Conservation (phyloP, 2,888 invertebrate species). For the Campaea margaritaria region DNA sequence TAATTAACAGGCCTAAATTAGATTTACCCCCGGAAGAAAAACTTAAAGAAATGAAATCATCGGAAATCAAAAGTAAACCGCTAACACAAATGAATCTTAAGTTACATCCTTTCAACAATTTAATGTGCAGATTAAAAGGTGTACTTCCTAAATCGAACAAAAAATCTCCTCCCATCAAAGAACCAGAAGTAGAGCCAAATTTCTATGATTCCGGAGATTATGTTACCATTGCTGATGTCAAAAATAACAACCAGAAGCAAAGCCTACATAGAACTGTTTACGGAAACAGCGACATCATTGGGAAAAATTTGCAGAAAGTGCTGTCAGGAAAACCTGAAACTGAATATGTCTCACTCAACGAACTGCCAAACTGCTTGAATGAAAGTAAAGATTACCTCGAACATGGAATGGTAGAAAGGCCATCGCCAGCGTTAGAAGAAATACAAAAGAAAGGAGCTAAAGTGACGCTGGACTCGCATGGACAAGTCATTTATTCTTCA, state of each 20-base stretch:
- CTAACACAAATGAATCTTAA: slow-evolving; percentile 66
- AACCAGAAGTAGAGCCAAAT: slow-evolving; percentile 74
- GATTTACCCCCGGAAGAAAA: slow-evolving; percentile 71
- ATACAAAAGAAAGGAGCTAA: slow-evolving; percentile 88
- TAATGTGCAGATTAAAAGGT: slow-evolving; percentile 89
- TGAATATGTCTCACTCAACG: slow-evolving; percentile 93
- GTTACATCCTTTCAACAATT: slow-evolving; percentile 88
- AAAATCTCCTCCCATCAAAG: slow-evolving; percentile 80
- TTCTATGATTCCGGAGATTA: slow-evolving; percentile 91
- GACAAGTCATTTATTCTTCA: slow-evolving; percentile 94
- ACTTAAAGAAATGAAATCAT: slow-evolving; percentile 59
- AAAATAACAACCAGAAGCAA: slow-evolving; percentile 90
- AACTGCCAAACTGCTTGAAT: slow-evolving; percentile 87
- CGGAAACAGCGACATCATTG: slow-evolving; percentile 89
- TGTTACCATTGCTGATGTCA: slow-evolving; percentile 93
- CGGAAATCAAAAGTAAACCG: slow-evolving; percentile 59
- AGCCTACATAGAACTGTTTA: slow-evolving; percentile 77
- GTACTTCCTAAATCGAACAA: slow-evolving; percentile 84
- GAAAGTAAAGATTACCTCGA: slow-evolving; percentile 77
- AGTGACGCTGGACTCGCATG: slow-evolving; percentile 93
- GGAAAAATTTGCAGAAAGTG: slow-evolving; percentile 86
- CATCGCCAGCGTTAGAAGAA: slow-evolving; percentile 66
- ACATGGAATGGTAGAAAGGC: slow-evolving; percentile 64
- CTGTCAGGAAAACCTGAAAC: slow-evolving; percentile 87
- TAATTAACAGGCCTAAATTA: slow-evolving; percentile 68